A percentile compares a stretch with the other conserved stretches of the same genome.
Evolutionary conservation across 2,888 invertebrate species (phyloP).

Genomic region (Sturmia bella): DNA sequence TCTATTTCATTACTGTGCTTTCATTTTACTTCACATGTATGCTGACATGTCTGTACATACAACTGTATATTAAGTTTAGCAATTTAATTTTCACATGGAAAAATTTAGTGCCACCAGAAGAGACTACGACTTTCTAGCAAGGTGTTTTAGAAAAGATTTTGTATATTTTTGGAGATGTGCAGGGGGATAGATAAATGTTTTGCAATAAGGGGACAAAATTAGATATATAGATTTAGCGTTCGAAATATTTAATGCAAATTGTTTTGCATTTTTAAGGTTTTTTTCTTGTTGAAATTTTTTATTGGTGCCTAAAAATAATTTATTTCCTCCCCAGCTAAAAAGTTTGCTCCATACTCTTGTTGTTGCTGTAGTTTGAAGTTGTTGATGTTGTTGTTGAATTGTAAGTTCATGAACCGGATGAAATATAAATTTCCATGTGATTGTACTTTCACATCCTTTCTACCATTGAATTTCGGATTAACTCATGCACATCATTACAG

Average conservation of each 20-base stretch:
- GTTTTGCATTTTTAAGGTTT: neutral
- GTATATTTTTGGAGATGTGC: neutral
- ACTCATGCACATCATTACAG: conserved; percentile 55
- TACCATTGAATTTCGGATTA: conserved; percentile 47
- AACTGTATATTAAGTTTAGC: neutral
- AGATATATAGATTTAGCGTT: conserved; percentile 19
- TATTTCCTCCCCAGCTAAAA: conserved; percentile 11
- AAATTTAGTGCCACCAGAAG: neutral
- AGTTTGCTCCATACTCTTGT: neutral
- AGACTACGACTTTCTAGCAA: neutral
- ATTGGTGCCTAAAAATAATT: conserved; percentile 31
- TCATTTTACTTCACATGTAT: no score
- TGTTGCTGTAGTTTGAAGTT: neutral
- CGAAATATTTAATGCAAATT: neutral
- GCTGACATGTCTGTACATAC: neutral
- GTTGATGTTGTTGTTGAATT: conserved; percentile 6
- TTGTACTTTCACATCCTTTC: conserved; percentile 51
- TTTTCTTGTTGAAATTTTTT: neutral
- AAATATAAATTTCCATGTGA: conserved; percentile 50
- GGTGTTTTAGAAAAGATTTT: neutral
- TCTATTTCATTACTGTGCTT: neutral
- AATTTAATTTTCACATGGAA: neutral
- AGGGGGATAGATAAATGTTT: neutral
- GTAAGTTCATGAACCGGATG: conserved; percentile 37
- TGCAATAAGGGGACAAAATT: conserved; percentile 1